phyloP scores from a whole-genome alignment of 2,888 invertebrate genomes.

The Brenthis hecate region DNA sequence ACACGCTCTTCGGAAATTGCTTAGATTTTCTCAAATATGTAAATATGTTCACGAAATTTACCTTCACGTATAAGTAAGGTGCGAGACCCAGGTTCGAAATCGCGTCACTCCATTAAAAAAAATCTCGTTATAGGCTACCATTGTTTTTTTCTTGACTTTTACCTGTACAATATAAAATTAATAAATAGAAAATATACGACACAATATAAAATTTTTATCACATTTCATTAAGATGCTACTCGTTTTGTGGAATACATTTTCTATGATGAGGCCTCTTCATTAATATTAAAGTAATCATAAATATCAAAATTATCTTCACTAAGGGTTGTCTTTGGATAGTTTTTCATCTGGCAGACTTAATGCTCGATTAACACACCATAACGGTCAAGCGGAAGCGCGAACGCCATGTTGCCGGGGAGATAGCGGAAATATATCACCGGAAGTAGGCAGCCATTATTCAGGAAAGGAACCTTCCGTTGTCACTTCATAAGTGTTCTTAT shows the following conservation, averaged over 20 bases:
- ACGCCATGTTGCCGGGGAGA: conserved; percentile 74
- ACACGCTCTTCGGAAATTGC: too few relatives aligned
- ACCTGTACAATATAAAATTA: too few relatives aligned
- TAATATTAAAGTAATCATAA: conserved; percentile 17
- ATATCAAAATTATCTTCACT: conserved; percentile 56
- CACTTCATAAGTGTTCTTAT: conserved; percentile 72
- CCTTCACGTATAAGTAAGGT: too few relatives aligned
- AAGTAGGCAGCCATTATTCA: conserved; percentile 77
- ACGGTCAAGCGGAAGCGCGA: conserved; percentile 76
- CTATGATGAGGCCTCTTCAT: not conserved
- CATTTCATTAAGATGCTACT: not conserved
- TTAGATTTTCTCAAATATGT: too few relatives aligned
- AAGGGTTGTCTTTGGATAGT: conserved; percentile 57
- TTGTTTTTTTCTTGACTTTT: too few relatives aligned
- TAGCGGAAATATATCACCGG: conserved; percentile 81
- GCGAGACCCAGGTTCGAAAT: too few relatives aligned
- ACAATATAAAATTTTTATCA: not conserved
- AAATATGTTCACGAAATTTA: too few relatives aligned
- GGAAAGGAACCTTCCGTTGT: conserved; percentile 74
- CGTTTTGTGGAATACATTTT: not conserved
- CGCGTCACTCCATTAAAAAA: too few relatives aligned
- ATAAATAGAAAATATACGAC: too few relatives aligned
- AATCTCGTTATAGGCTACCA: too few relatives aligned
- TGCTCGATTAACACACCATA: conserved; percentile 80
- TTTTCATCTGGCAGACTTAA: conserved; percentile 75